These are phyloP conservation scores for Pteria penguin DNA, from an alignment of 2,888 invertebrate species.

Conservation along the genomic window DNA sequence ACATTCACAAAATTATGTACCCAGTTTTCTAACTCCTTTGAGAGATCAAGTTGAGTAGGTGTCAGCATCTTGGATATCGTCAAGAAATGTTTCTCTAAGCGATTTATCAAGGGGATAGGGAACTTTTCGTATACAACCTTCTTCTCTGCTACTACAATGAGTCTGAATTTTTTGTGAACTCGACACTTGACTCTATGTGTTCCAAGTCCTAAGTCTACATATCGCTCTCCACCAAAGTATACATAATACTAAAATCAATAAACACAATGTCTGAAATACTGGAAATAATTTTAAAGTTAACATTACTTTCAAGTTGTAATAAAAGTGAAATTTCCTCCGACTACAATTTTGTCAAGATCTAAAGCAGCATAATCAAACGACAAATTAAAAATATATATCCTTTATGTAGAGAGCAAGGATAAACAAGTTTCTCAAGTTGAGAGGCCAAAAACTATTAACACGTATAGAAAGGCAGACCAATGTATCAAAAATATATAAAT, in stretches of 20 bases:
- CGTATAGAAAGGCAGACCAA: no score
- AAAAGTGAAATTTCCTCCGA: no score
- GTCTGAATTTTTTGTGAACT: conserved; percentile 73
- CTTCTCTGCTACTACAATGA: conserved; percentile 77
- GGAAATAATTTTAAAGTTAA: no score
- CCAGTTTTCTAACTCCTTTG: conserved; percentile 59
- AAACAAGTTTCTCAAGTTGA: no score
- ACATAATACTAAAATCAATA: conserved; percentile 67
- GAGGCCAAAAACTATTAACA: no score
- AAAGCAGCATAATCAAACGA: no score
- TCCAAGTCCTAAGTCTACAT: conserved; percentile 77
- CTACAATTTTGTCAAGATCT: no score
- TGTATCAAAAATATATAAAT: no score
- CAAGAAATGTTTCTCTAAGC: conserved; percentile 78
- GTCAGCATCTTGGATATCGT: conserved; percentile 71
- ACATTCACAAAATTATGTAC: conserved; percentile 44
- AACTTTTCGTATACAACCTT: conserved; percentile 75
- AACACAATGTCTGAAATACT: no score
- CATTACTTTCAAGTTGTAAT: no score
- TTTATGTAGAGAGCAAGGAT: no score
- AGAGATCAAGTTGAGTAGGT: conserved; percentile 54
- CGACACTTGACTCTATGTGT: conserved; percentile 76
- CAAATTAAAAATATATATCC: no score
- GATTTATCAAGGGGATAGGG: conserved; percentile 77
- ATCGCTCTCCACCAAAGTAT: conserved; percentile 68